These are phyloP conservation scores for Neosilurus hyrtlii DNA, from an alignment of 2,797 vertebrate species.

Conservation along the genomic window DNA sequence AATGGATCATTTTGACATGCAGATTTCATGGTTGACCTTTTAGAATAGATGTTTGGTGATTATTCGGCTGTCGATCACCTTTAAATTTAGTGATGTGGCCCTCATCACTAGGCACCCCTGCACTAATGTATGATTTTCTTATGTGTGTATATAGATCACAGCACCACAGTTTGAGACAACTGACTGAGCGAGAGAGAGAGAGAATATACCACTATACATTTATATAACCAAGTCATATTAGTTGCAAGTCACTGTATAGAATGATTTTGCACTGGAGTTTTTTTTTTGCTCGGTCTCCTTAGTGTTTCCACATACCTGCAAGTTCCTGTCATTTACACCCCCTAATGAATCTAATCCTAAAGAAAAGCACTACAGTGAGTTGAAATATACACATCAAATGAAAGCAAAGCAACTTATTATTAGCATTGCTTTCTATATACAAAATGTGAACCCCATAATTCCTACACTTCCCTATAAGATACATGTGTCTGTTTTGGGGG, in stretches of 20 bases:
- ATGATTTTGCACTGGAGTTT: neutral
- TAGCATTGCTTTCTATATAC: neutral
- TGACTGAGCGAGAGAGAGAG: too few species aligned
- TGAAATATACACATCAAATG: neutral
- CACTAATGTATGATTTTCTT: too few species aligned
- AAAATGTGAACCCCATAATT: neutral
- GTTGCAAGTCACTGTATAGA: neutral
- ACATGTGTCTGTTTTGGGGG: neutral
- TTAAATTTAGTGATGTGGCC: too few species aligned
- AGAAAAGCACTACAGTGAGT: too few species aligned
- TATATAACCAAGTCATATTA: neutral
- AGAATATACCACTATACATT: too few species aligned
- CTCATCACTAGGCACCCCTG: too few species aligned
- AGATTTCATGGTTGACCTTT: too few species aligned
- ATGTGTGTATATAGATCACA: too few species aligned
- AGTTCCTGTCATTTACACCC: neutral
- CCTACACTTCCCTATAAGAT: neutral
- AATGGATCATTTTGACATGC: too few species aligned
- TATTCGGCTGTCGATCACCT: too few species aligned
- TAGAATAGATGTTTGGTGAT: too few species aligned
- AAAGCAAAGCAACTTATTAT: neutral
- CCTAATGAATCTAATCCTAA: neutral
- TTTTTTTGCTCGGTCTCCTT: neutral
- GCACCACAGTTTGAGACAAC: too few species aligned
- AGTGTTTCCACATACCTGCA: neutral